Base-by-base conservation (phyloP, 2,113 vertebrate species). In the Platanista minor region DNA sequence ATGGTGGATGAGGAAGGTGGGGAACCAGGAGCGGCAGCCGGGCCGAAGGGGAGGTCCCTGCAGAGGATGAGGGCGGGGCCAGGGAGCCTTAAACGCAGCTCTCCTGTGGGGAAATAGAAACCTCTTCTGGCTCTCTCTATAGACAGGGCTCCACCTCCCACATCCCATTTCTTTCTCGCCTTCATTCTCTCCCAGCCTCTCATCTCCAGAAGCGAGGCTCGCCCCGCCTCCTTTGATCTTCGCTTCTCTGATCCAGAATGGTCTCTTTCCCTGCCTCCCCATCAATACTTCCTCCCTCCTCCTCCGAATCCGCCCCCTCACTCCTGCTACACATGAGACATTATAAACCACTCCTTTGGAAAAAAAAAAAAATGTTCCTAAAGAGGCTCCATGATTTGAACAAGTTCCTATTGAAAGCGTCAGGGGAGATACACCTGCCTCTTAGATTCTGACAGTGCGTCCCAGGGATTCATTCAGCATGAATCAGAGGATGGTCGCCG, bases 361-460 rank as follows among this genome's bases (percentile, higher is more conserved):
- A n/a, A n/a, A n/a, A n/a, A n/a, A n/a, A 94, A 94, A 96, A 90
- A 67, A 88, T 14, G 52, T 91, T 97, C 91, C 96, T 88, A 74
- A 74, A 96, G 93, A 88, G 82, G 54, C 62, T 67, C 61, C 82
- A 82, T 6, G 88, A 59, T 96, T 59, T 71, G 91, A 98, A 95
- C 94, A 93, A 91, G 96, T 75, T 94, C 85, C 85, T 86, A 88
- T 77, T 96, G 71, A 96, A 83, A 97, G 90, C 54, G 8, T 71
- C 91, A 12, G 67, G 84, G 81, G 78, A 96, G 89, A 85, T 66
- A 62, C 72, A 83, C 94, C 94, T 96, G 95, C 94, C 92, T 92
- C 94, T 91, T 86, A 33, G 78, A 54, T 90, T 41, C 92, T 85
- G 90, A 90, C 81, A 77, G 95, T 2, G 74, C 64, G n/a, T 66